Evolutionary conservation across 53 echinoderm and acorn worm genomes (phyloP), one percentile per base, ranked within the genome.

Genomic region (Antedon mediterranea): DNA sequence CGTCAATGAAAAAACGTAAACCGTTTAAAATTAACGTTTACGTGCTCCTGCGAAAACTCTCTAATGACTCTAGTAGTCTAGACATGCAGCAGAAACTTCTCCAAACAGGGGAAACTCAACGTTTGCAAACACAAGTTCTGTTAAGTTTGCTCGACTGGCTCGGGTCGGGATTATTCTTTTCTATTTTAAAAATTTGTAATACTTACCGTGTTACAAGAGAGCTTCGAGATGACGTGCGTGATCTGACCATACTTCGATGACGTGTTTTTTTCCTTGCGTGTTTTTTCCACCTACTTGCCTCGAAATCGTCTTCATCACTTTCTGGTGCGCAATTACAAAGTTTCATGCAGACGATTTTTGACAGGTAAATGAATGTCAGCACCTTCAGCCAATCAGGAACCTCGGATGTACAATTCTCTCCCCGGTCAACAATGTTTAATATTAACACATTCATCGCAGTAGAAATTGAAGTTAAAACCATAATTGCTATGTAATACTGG

Each of bases 361-460:
- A 92, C 71, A 93, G 43, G 86, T 98, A 98, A 71, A 85, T 85
- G 29, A 98, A 86, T 73, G 92, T 86, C 32, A 92, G 44, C 71
- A 82, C 84, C 33, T 86, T 85, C 28, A 98, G 84, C 98, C 98
- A 98, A 0, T 71, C 71, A 4, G 98, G 98, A 14, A 98, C 98
- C 71, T 93, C 78, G 20, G 74, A 0, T 79, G 81, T 75, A 37
- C 72, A 85, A 32, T 87, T 84, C 28, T 85, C 83, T 34, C 89
- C 89, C 28, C 88, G 82, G 37, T 91, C 92, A 78, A 91, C 89
- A 78, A 97, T 91, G 76, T 97, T 97, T 71, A 97, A 84, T 7
- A 97, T 89, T 0, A 86, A 78, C 28, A 97, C 78, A 80, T 97
- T 97, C 97, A 97, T 97, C 26, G 89, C 97, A 29, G 97, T 97